Evolutionary conservation across 2,797 vertebrate genomes (phyloP).

Genomic region (Galagoides demidoff): DNA sequence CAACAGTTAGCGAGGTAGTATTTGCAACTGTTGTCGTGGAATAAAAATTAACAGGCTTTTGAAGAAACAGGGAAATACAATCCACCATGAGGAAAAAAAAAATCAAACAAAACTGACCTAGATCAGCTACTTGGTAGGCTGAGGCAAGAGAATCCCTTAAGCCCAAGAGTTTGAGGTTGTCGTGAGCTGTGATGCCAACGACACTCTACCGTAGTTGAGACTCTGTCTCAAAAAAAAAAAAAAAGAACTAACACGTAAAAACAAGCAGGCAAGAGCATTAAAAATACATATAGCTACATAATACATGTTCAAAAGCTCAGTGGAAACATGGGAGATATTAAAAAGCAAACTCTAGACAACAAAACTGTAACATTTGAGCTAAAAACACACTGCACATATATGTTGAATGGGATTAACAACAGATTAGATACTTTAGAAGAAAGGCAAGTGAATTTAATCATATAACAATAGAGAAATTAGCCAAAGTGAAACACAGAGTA

Average conservation of each 20-base stretch:
- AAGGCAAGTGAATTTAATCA: background rate
- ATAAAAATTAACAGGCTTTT: background rate
- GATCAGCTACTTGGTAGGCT: no score
- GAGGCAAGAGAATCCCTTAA: no score
- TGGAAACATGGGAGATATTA: background rate
- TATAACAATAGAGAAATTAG: background rate
- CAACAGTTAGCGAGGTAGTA: background rate
- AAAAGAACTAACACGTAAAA: background rate
- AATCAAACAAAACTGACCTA: background rate
- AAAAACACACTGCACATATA: background rate
- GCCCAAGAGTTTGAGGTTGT: no score
- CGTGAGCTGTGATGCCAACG: no score
- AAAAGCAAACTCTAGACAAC: background rate
- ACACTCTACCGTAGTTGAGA: no score
- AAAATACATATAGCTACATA: background rate
- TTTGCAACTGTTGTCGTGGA: background rate
- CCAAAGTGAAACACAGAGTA: background rate
- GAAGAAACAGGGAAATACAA: constrained; percentile 33
- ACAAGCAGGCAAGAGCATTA: background rate
- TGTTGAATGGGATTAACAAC: background rate
- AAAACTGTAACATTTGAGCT: background rate
- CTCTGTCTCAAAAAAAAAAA: no score
- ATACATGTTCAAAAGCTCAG: background rate
- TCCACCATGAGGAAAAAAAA: background rate
- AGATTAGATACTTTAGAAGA: constrained; percentile 25